A percentile compares a stretch with the other conserved stretches of the same genome.
Evolutionary conservation across 2,797 vertebrate species (phyloP).

Genomic region (Sternotherus odoratus): DNA sequence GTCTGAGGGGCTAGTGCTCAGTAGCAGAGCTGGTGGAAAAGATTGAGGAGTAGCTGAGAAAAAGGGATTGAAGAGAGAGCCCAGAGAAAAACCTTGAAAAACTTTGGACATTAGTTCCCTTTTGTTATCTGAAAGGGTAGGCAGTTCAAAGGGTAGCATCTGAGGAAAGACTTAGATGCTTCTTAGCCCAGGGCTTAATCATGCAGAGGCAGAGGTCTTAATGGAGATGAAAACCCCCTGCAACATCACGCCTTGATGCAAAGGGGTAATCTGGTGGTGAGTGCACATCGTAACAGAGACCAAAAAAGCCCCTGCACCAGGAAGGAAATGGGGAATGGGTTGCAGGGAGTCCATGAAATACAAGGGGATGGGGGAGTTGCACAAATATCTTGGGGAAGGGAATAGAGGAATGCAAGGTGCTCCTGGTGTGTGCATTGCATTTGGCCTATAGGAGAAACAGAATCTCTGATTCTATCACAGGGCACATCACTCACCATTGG

Average conservation of each 20-base stretch:
- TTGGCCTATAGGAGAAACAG: constrained; percentile 33
- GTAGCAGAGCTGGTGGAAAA: background rate
- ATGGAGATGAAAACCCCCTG: background rate
- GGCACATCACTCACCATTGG: no score
- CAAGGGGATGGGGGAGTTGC: no score
- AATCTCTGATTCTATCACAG: background rate
- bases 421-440: constrained; percentile 28
- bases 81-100: background rate
- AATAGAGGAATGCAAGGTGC: constrained; percentile 47
- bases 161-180: background rate
- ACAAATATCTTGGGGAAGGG: no score
- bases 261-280: background rate
- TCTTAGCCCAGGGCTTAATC: background rate
- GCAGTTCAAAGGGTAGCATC: background rate
- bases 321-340: background rate
- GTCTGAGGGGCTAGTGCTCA: no score
- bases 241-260: background rate
- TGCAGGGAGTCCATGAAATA: constrained; percentile 7
- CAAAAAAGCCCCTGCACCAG: no score
- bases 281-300: background rate
- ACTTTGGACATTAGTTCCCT: background rate
- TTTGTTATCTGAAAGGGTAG: background rate
- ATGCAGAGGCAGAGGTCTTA: background rate
- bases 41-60: background rate
- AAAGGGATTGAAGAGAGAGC: background rate